Percentiles rank a stretch among this genome's conserved stretches.
These are phyloP conservation scores for Gibbula magus DNA, from an alignment of 2,888 invertebrate species.

Conservation along the genomic window DNA sequence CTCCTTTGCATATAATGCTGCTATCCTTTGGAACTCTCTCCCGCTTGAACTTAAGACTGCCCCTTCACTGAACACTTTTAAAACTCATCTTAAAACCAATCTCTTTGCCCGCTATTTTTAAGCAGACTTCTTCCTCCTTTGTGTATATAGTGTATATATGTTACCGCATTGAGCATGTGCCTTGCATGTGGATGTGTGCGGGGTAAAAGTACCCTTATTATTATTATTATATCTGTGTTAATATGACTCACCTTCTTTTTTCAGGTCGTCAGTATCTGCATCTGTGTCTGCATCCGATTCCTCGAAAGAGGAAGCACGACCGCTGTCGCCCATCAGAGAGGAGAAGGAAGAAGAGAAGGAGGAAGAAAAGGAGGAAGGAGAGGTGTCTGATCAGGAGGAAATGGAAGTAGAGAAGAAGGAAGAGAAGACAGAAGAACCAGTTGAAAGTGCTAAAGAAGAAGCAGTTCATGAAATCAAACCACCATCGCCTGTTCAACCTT, in stretches of 20 bases:
- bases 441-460: not conserved
- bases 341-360: conserved; percentile 40
- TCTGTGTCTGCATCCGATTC: not conserved
- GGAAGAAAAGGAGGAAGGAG: conserved; percentile 38
- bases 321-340: conserved; percentile 38
- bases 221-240: no score
- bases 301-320: conserved; percentile 21
- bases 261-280: not conserved
- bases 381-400: conserved; percentile 41
- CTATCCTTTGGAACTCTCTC: no score
- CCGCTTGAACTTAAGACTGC: no score
- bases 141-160: no score
- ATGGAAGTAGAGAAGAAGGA: conserved; percentile 19
- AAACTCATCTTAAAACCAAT: no score
- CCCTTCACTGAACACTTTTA: no score
- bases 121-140: no score
- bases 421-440: not conserved
- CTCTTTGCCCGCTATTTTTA: no score
- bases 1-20: no score
- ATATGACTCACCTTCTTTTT: not conserved
- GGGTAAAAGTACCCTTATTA: no score
- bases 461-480: not conserved
- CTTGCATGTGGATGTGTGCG: no score
- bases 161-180: no score
- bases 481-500: not conserved